Percentiles rank a stretch among this genome's conserved stretches.
phyloP scores from a whole-genome alignment of 2,888 invertebrate genomes.

The Trissolcus japonicus region DNA sequence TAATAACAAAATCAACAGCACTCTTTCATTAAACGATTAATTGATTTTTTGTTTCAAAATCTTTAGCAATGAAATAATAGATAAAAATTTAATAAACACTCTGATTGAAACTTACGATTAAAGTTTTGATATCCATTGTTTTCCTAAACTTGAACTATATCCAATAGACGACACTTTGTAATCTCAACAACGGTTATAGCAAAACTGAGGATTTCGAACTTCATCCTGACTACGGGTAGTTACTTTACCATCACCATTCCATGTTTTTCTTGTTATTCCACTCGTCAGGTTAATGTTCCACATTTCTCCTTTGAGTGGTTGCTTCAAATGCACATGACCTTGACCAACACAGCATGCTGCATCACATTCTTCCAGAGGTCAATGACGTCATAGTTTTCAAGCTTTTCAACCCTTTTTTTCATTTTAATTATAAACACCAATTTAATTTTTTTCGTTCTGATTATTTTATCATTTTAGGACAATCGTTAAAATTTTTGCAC shows the following conservation, averaged over 20 bases:
- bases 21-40: not conserved
- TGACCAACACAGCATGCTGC: conserved; percentile 55
- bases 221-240: conserved; percentile 49
- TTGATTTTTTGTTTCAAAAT: not conserved
- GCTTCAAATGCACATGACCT: conserved; percentile 54
- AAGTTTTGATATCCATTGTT: conserved; percentile 36
- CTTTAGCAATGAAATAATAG: not conserved
- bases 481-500: not conserved
- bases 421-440: not conserved
- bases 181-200: conserved; percentile 69
- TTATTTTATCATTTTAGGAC: not conserved
- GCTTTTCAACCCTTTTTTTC: not conserved
- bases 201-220: conserved; percentile 71
- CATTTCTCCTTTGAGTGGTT: conserved; percentile 52
- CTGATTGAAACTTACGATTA: conserved; percentile 30
- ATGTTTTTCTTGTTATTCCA: conserved; percentile 49
- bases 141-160: conserved; percentile 1
- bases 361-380: conserved; percentile 51
- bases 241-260: conserved; percentile 53
- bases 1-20: not conserved
- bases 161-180: conserved; percentile 55
- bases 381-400: conserved; percentile 33
- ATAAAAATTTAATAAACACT: not conserved
- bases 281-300: conserved; percentile 58
- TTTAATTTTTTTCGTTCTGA: not conserved